These are phyloP conservation scores for Hepsetus odoe DNA, from an alignment of 2,113 vertebrate species.

Conservation along the genomic window DNA sequence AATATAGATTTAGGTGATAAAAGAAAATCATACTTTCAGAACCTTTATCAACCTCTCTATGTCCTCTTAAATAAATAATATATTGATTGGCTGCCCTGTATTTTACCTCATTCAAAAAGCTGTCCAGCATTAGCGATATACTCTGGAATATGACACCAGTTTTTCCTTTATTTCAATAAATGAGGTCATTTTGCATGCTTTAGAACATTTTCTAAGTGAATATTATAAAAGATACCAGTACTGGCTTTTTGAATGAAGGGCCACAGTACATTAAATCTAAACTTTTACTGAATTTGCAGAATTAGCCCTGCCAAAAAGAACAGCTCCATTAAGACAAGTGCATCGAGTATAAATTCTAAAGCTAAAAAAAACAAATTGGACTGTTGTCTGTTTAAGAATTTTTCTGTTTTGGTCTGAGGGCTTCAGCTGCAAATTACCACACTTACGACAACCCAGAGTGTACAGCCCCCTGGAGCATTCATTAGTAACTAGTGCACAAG, in stretches of 20 bases:
- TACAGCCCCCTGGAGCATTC: background rate
- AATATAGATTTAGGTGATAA: too few species aligned
- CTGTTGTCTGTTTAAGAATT: background rate
- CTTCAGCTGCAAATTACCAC: background rate
- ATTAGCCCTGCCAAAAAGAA: background rate
- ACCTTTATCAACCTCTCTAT: too few species aligned
- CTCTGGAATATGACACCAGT: too few species aligned
- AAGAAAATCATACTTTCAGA: too few species aligned
- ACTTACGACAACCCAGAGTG: background rate
- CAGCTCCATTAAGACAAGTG: background rate
- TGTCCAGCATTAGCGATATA: too few species aligned
- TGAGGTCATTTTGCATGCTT: too few species aligned
- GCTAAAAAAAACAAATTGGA: background rate
- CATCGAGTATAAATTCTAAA: background rate
- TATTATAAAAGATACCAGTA: too few species aligned
- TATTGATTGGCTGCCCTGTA: too few species aligned
- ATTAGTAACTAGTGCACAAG: background rate
- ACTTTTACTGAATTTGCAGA: background rate
- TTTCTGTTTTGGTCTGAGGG: background rate
- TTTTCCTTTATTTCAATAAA: too few species aligned
- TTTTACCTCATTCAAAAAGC: too few species aligned
- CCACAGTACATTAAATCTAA: background rate
- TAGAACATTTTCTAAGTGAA: too few species aligned
- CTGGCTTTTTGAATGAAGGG: background rate
- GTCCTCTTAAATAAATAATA: too few species aligned